Evolutionary conservation across 2,797 vertebrate species (phyloP), one percentile per base, ranked within the genome.

Genomic region (Pitangus sulphuratus): DNA sequence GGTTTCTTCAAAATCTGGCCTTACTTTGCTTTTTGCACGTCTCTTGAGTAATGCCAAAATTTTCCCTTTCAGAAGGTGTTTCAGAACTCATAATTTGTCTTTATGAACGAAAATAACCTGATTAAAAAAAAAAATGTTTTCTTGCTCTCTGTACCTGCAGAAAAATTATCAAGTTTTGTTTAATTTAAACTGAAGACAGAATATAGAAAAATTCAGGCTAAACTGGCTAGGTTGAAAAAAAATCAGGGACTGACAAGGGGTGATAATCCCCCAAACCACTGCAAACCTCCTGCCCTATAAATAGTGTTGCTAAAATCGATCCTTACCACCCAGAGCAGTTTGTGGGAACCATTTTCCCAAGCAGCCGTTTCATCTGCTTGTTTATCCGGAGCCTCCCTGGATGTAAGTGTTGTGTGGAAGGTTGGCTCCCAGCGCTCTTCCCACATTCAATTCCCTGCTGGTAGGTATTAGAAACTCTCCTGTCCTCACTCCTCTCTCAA

Each of bases 291-390:
- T 78, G 31, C 35, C 53, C 44, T 83, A 8, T 4, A 47, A 40
- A 64, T 0, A 85, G 44, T 9, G n/a, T 28, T 28, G 28, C 33
- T 80, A 17, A 56, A 71, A 94, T 87, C 21, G 4, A 66, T 91
- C 42, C 71, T 54, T 64, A 28, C 82, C 79, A 15, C 33, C 54
- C 61, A 5, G 40, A 70, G 45, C 78, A 53, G 11, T 40, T 33
- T 54, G 47, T 72, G 68, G 76, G 24, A 75, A 56, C 44, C 48
- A 5, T 66, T 96, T 91, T 48, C 83, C 80, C 65, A 30, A 87
- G 76, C 50, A 75, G 28, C 10, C 1, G 3, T 93, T 86, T 81
- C 57, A 57, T 45, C 53, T 61, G 12, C 75, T 84, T 61, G 35
- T 93, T 91, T 77, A 79, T 11, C 78, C 81, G 33, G 19, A 82